Conservation (phyloP, 1,140 invertebrate species). For the Mamestra configurata region DNA sequence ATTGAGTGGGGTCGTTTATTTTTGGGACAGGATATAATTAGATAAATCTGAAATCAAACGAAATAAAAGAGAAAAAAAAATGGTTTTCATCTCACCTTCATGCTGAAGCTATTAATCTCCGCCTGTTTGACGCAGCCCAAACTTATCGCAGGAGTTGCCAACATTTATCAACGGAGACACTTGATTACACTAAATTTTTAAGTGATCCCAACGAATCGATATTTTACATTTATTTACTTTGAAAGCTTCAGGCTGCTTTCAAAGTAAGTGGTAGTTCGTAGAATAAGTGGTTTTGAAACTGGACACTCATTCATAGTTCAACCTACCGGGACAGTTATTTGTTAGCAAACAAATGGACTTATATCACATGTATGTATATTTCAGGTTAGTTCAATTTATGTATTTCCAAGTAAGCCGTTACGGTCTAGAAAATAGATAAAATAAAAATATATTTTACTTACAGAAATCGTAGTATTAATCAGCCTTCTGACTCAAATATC, state of each 20-base stretch:
- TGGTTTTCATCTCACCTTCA: conserved; percentile 36
- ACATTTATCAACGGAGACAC: conserved; percentile 36
- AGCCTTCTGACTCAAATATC: conserved; percentile 19
- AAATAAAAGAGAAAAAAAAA: conserved; percentile 17
- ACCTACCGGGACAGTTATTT: no score
- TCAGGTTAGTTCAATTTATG: no score
- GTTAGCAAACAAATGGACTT: no score
- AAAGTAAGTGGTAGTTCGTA: not conserved
- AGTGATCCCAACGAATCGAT: conserved; percentile 19
- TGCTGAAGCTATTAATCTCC: conserved; percentile 19
- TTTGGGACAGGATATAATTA: conserved; percentile 2
- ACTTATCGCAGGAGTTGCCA: conserved; percentile 19
- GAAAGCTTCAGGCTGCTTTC: not conserved
- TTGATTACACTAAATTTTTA: conserved; percentile 30
- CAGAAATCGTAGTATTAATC: not conserved
- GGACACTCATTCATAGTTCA: no score
- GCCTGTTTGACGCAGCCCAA: conserved; percentile 27
- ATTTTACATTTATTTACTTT: conserved; percentile 18
- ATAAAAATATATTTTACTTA: not conserved
- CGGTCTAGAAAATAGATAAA: not conserved
- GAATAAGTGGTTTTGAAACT: not conserved
- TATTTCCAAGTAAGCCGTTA: not conserved
- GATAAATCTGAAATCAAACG: conserved; percentile 27
- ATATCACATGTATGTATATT: no score
- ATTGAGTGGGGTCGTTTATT: conserved; percentile 9